Base-by-base conservation (phyloP, 2,113 vertebrate species). In the Amblyornis subalaris region DNA sequence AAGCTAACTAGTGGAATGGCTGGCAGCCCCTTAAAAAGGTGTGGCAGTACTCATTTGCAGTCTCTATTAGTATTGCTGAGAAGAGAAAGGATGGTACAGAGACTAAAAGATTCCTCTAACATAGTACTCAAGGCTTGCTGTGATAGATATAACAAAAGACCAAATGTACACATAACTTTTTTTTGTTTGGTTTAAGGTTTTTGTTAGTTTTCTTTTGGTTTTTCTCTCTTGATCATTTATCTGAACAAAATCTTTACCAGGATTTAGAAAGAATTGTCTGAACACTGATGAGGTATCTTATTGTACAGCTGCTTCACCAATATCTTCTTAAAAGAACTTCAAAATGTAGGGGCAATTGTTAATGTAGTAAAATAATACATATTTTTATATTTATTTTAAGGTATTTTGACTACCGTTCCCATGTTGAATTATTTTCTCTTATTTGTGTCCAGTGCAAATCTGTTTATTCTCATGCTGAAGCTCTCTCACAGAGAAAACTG, bases 291-390 rank as follows among this genome's bases (percentile, higher is more conserved):
- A 75, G 4, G 1, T 20, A 31, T 75, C 17, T 54, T 42, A 38
- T 3, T 24, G 10, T 50, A 79, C 20, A 72, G 12, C 7, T 67
- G 15, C 9, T 80, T 86, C 58, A 71, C 9, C 40, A 48, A 14
- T 40, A 4, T 4, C 15, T 12, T 28, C 13, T n/a, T 57, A 45
- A 40, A 66, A 31, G 36, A 55, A 14, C 4, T 51, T 66, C 8
- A 62, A 42, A 85, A 66, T 7, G 1, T 53, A 31, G 7, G 5
- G 0, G 2, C 2, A 53, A 55, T 44, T 4, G 0, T 69, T 57
- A 44, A 50, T 21, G 6, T 26, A 65, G 5, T 47, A 47, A 60
- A 88, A 88, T 7, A 42, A 42, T 26, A 35, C 21, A 3, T 57
- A 48, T 33, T 33, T 47, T 6, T 71, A 19, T 38, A 40, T 64